Base-by-base conservation (phyloP, 2,888 invertebrate species). In the Lucinisca nassula region DNA sequence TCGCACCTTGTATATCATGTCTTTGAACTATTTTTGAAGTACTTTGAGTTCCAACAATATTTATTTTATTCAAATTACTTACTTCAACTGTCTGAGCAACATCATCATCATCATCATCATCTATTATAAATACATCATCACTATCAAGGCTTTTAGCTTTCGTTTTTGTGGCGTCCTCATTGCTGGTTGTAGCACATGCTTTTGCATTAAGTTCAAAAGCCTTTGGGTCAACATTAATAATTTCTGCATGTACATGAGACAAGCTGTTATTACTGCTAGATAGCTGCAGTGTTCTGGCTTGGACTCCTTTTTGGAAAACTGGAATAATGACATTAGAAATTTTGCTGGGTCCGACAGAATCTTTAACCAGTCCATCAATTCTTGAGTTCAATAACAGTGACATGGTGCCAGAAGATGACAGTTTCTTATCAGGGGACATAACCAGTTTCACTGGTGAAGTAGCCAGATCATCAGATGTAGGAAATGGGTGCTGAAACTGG, bases 401-500 rank as follows among this genome's bases (percentile, higher is more conserved):
- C 6, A 67, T 21, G 6, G 24, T 35, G 1, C 21, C 61, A 27
- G 61, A 61, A 24, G 17, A 8, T 27, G 61, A 67, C 10, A 6
- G 8, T 45, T 40, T 49, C 40, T 45, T 74, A 40, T 45, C 74
- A 45, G 40, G 38, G 10, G 74, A 38, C 10, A 40, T n/a, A 49
- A 38, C 27, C 1, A 74, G 40, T 45, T 74, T 74, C 14, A 74
- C 74, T 6, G 74, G 74, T 4, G 74, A 74, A 8, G 27, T 24
- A 8, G 27, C 30, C 10, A 24, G 14, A 21, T 74, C 49, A 21
- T 74, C 74, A n/a, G 74, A 40, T 8, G 27, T 30, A 10, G 85
- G 84, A 83, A 95, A 95, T 49, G 95, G 94, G 82, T 94, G 94
- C 86, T 92, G 93, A 83, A 95, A 95, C 79, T 94, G 95, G 83